Evolutionary conservation across 2,888 invertebrate genomes (phyloP).

Genomic region (Zaprionus obscuricornis): DNA sequence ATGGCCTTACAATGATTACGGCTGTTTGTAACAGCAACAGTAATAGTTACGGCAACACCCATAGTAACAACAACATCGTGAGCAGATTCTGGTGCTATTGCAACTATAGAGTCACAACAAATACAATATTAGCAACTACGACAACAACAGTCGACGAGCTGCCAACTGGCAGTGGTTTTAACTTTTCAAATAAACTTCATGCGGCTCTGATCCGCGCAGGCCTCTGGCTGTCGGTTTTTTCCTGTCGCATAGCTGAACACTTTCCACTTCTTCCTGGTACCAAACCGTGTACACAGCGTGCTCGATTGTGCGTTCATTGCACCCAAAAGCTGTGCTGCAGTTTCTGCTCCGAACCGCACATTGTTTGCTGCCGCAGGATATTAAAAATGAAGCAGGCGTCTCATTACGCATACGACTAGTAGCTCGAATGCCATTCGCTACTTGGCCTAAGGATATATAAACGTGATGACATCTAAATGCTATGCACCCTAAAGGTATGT

Average conservation of each 20-base stretch:
- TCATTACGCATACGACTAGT: constrained; percentile 53
- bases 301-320: constrained; percentile 74
- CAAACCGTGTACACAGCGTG: too few relatives aligned
- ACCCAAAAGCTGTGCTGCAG: constrained; percentile 48
- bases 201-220: constrained; percentile 41
- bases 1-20: constrained; percentile 70
- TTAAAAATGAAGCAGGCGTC: constrained; percentile 50
- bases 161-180: constrained; percentile 50
- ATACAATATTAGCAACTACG: neutral
- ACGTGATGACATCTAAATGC: constrained; percentile 1
- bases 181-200: constrained; percentile 74
- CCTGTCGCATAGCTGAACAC: neutral
- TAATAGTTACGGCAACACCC: constrained; percentile 14
- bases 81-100: too few relatives aligned
- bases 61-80: constrained; percentile 17
- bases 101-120: constrained; percentile 12
- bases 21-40: constrained; percentile 24
- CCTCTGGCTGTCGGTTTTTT: constrained; percentile 35
- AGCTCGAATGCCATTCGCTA: constrained; percentile 17
- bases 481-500: constrained; percentile 26
- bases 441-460: constrained; percentile 21
- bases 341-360: constrained; percentile 31
- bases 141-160: constrained; percentile 35
- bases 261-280: constrained; percentile 2
- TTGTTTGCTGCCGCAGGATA: constrained; percentile 61